Percentiles rank a stretch among this genome's conserved stretches.
Evolutionary conservation across 2,113 vertebrate genomes (phyloP).

Genomic region (Pluvianellus socialis): DNA sequence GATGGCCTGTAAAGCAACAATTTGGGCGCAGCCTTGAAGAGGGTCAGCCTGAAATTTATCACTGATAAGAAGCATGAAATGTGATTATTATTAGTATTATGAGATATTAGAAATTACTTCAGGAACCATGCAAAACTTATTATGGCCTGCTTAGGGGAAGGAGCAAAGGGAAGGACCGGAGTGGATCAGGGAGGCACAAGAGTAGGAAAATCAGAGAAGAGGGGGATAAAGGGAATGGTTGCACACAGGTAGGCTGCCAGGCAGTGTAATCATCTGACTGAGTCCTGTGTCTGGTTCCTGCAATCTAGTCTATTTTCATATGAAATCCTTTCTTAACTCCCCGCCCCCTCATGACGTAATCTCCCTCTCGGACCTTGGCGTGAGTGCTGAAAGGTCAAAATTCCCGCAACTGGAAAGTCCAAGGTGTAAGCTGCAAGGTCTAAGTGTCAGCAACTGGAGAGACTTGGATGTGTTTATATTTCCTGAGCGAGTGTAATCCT

Average conservation of each 20-base stretch:
- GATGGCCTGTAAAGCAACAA: accelerated
- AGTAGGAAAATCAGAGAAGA: not conserved
- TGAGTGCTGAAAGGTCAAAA: not conserved
- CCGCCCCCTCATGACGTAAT: accelerated
- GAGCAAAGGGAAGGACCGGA: not conserved
- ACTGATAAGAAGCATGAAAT: not conserved
- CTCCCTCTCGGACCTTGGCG: not conserved
- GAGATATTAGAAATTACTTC: not conserved
- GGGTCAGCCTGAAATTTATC: not conserved
- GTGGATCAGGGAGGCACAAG: not conserved
- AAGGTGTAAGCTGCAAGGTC: not conserved
- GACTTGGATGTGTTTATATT: not conserved
- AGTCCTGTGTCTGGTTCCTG: not conserved
- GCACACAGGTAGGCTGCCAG: not conserved
- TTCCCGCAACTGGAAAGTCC: not conserved
- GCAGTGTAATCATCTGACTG: accelerated
- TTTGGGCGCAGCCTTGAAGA: not conserved
- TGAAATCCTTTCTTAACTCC: not conserved
- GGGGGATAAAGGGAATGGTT: not conserved
- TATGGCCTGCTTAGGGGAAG: not conserved
- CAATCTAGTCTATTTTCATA: not conserved
- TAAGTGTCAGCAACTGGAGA: not conserved
- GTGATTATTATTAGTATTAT: not conserved
- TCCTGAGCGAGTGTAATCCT: not conserved
- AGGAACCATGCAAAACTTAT: not conserved